Evolutionary conservation across 2,888 invertebrate genomes (phyloP).

Genomic region (Seira musarum): DNA sequence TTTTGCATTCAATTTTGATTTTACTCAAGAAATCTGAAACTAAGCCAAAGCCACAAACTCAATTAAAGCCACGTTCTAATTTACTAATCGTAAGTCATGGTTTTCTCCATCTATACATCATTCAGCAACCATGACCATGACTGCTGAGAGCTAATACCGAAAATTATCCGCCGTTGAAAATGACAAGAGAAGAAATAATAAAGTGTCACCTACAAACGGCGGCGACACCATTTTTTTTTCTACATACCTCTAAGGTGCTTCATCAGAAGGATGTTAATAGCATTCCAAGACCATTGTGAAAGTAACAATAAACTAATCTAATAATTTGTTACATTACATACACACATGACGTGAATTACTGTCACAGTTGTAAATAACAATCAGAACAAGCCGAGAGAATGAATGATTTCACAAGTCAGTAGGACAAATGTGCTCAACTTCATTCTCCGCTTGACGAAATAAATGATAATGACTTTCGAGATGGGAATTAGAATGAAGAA

Average conservation of each 20-base stretch:
- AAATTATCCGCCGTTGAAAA: neutral
- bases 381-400: slow-evolving; percentile 21
- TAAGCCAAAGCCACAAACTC: neutral
- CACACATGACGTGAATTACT: slow-evolving; percentile 39
- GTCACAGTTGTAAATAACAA: slow-evolving; percentile 40
- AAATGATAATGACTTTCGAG: slow-evolving; percentile 1
- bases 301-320: slow-evolving; percentile 34
- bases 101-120: neutral
- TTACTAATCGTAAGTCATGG: neutral
- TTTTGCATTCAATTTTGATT: no score
- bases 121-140: slow-evolving; percentile 27
- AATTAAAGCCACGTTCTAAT: slow-evolving; percentile 4
- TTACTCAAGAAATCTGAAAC: no score
- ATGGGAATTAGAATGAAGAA: slow-evolving; percentile 26
- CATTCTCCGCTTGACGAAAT: slow-evolving; percentile 11
- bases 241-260: neutral
- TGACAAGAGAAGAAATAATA: neutral
- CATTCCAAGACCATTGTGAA: slow-evolving; percentile 1
- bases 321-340: slow-evolving; percentile 39
- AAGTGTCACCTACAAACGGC: neutral
- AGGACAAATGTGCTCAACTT: slow-evolving; percentile 25
- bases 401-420: slow-evolving; percentile 34
- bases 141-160: slow-evolving; percentile 12
- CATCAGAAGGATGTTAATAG: slow-evolving; percentile 1
- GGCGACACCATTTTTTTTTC: slow-evolving; percentile 4